Evolutionary conservation across 64 coral and sea anemone genomes (phyloP), one percentile per base, ranked within the genome.

Genomic region (Exaiptasia diaphana): DNA sequence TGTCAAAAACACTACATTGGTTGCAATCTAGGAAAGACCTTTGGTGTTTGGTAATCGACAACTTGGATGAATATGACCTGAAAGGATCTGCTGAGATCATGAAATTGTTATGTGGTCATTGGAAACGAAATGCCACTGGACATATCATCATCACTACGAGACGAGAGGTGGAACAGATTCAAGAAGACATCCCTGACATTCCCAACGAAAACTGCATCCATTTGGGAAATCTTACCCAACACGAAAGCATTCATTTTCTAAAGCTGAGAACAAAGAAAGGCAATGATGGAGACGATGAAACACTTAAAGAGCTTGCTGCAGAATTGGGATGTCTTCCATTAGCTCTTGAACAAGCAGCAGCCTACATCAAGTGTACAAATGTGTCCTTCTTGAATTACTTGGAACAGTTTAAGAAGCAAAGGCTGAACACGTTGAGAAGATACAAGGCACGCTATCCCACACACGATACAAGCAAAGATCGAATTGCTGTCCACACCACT

Each of bases 331-430:
- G 79, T 50, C 87, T 90, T 57, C 87, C 87, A 11, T 41, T 90
- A 56, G 87, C 87, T 21, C 59, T 90, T 18, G 88, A 90, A 52
- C 88, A 90, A 67, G 80, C 88, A 33, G 88, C 72, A 24, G 88
- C 88, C 12, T 91, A 84, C 34, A 68, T 82, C 4, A 82, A 82
- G 21, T 34, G 13, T 78, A 8, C 10, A 52, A n/a, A 28, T 7
- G n/a, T 31, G 20, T 68, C 82, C 2, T 81, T 92, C 57, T 29
- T 36, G 21, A 17, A 81, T 10, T 92, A 92, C 3, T 11, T 92
- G 23, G 53, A 68, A 7, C 30, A 92, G 43, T 87, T 80, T 63
- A 81, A 63, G 17, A 45, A 81, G 6, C 50, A 86, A 52, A 92
- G 68, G 35, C 22, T 92, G 25, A 13, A 22, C 61, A 74, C 80